Base-by-base conservation (phyloP, 2,888 invertebrate species). In the Herminia tarsipennalis region DNA sequence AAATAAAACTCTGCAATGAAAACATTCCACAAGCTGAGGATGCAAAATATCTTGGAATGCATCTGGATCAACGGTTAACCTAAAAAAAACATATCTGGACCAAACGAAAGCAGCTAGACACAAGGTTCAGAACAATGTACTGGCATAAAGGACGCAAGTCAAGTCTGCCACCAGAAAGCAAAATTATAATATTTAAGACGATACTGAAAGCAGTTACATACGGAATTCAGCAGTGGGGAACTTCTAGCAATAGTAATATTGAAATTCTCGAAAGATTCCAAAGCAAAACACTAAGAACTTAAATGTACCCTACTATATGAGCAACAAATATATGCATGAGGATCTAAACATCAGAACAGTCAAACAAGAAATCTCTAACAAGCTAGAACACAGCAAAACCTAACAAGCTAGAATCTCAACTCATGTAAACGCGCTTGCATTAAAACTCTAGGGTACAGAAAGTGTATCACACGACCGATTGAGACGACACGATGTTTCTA, bases 21-120 rank as follows among this genome's bases (percentile, higher is more conserved):
- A 12, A 27, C 5, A 27, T 36, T 9, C 27, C 36, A 1, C 56
- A 58, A 30, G 22, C 20, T n/a, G n/a, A n/a, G n/a, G n/a, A n/a
- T n/a, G n/a, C n/a, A n/a, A n/a, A n/a, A n/a, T n/a, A n/a, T n/a
- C n/a, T n/a, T n/a, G n/a, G n/a, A n/a, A n/a, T n/a, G n/a, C n/a
- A n/a, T n/a, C n/a, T n/a, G n/a, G n/a, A 59, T 25, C 27, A 48
- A 13, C 30, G 39, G 13, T 40, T 58, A 0, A 56, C 51, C 8
- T 62, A 55, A 56, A 29, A 35, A 28, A 62, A 53, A 16, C 58
- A 64, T 17, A 61, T 62, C 5, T 50, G 37, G 24, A 43, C 35
- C 8, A 59, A 62, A 12, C 28, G 50, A 2, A 41, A 43, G 30
- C 33, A 48, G 21, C 41, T 55, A 2, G 36, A 42, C 10, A 12